Evolutionary conservation across 2,888 invertebrate species (phyloP).

Genomic region (Drosophila koepferae): DNA sequence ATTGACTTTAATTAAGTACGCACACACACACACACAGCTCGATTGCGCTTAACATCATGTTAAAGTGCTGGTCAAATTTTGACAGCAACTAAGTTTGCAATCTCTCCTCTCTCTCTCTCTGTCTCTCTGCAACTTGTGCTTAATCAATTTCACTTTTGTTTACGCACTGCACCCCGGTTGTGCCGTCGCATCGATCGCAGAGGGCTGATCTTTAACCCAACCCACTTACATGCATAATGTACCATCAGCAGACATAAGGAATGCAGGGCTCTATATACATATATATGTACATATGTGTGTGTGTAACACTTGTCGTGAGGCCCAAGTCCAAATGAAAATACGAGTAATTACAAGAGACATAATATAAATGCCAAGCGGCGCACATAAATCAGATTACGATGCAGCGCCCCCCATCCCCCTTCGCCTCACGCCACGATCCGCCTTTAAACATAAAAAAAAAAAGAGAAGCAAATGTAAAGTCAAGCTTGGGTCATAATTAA

Average conservation of each 20-base stretch:
- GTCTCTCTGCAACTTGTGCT: background rate
- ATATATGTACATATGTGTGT: conserved; percentile 19
- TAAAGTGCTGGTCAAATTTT: conserved; percentile 16
- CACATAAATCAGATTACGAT: conserved; percentile 70
- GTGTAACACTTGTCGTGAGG: conserved; percentile 19
- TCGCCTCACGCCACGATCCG: background rate
- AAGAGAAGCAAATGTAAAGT: background rate
- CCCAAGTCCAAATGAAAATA: conserved; percentile 55
- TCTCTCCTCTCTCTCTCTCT: background rate
- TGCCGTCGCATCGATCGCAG: conserved; percentile 3
- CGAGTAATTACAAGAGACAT: conserved; percentile 67
- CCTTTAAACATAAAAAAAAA: conserved; percentile 3
- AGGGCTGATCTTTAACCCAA: conserved; percentile 55
- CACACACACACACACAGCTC: background rate
- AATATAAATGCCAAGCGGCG: conserved; percentile 67
- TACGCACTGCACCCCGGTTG: background rate
- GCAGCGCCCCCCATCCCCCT: background rate
- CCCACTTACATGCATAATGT: conserved; percentile 44
- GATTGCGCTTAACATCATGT: conserved; percentile 17
- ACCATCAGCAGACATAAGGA: conserved; percentile 1
- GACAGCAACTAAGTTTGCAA: background rate
- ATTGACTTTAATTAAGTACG: conserved; percentile 30
- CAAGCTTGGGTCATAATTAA: conserved; percentile 59
- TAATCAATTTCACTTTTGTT: conserved; percentile 24
- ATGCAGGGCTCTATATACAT: background rate